Conservation (phyloP, 2,113 vertebrate genomes). For the Arenaria interpres region DNA sequence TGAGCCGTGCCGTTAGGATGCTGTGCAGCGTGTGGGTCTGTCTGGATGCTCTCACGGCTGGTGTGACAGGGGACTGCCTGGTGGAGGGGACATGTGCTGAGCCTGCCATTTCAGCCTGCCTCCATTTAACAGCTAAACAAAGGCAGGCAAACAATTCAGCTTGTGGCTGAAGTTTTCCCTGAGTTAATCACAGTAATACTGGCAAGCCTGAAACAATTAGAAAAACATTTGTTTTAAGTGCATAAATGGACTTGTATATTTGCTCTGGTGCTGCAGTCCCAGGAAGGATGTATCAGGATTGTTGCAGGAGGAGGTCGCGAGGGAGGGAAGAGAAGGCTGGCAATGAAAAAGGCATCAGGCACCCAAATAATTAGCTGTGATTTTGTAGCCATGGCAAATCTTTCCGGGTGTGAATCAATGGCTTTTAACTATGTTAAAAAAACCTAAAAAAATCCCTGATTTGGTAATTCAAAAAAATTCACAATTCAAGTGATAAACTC, state of each 20-base stretch:
- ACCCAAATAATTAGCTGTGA: neutral
- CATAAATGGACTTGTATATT: neutral
- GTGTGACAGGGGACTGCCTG: neutral
- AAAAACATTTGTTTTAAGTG: neutral
- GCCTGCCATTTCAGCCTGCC: neutral
- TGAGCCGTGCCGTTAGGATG: fast-evolving
- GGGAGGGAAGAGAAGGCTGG: neutral
- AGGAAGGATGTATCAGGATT: neutral
- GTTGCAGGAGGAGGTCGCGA: neutral
- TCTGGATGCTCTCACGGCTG: neutral
- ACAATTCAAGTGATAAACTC: neutral
- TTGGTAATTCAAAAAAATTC: neutral
- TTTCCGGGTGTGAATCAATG: neutral
- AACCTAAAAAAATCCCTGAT: neutral
- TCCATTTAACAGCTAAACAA: neutral
- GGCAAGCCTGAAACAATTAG: neutral
- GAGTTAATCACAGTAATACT: neutral
- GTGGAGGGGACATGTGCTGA: neutral
- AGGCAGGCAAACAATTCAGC: neutral
- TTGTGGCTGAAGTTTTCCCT: neutral
- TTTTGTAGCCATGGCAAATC: neutral
- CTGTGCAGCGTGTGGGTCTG: neutral
- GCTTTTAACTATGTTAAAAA: neutral
- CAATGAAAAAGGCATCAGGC: neutral
- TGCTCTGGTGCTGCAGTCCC: neutral